A percentile compares a stretch with the other conserved stretches of the same genome.
Conservation (phyloP, 2,113 vertebrate genomes). For the Stercorarius parasiticus region DNA sequence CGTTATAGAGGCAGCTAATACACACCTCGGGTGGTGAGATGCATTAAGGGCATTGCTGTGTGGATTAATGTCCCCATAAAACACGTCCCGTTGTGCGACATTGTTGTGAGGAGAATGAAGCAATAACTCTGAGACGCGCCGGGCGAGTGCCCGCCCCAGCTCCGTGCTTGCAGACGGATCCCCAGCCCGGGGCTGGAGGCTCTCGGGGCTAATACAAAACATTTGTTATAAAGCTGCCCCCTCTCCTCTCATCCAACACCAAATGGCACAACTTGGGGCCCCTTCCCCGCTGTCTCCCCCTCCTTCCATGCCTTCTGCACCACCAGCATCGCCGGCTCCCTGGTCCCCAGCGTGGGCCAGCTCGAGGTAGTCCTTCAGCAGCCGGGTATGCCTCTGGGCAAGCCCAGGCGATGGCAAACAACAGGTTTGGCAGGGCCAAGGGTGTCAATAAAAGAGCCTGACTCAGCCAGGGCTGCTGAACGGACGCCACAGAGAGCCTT, state of each 20-base stretch:
- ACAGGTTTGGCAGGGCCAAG: conserved; percentile 49
- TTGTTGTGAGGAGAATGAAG: conserved; percentile 50
- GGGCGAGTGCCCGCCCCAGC: background rate
- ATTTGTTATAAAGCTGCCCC: background rate
- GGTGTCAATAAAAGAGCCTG: conserved; percentile 57
- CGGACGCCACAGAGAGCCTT: background rate
- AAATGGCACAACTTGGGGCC: background rate
- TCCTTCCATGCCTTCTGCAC: background rate
- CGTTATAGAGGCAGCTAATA: conserved; percentile 26
- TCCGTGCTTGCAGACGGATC: background rate
- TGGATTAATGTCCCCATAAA: conserved; percentile 51
- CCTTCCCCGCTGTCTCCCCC: accelerated
- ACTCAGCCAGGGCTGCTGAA: conserved; percentile 59
- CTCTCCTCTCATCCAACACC: background rate
- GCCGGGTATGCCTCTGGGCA: background rate
- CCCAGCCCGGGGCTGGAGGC: background rate
- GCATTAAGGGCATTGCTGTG: background rate
- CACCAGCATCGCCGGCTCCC: background rate
- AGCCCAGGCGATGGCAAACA: conserved; percentile 24
- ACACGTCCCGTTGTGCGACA: background rate
- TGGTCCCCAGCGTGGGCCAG: background rate
- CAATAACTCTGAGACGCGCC: background rate
- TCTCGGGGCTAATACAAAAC: conserved; percentile 17
- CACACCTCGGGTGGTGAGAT: conserved; percentile 17
- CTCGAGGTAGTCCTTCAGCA: background rate